phyloP scores from a whole-genome alignment of 2,797 vertebrate genomes.

The Phaenicophaeus curvirostris region DNA sequence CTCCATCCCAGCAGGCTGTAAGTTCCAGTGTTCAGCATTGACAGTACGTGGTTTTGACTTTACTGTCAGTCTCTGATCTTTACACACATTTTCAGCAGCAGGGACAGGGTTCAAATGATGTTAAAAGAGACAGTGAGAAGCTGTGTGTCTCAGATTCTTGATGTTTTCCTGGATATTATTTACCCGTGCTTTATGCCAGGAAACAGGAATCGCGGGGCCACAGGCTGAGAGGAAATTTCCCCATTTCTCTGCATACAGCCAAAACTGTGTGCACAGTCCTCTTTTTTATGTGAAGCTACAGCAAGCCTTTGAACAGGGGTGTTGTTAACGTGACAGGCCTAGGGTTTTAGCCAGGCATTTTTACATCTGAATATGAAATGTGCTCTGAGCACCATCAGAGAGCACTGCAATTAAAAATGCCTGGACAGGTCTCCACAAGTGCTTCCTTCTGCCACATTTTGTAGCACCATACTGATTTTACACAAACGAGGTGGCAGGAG shows the following conservation, averaged over 20 bases:
- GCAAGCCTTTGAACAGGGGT: background rate
- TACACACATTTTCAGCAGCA: background rate
- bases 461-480: background rate
- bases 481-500: background rate
- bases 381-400: conserved; percentile 9
- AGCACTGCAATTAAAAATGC: background rate
- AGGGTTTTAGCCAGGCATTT: conserved; percentile 6
- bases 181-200: background rate
- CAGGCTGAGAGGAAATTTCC: background rate
- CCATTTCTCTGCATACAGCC: background rate
- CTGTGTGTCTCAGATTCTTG: background rate
- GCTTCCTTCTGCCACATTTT: background rate
- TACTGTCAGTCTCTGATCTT: background rate
- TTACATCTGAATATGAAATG: background rate
- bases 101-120: background rate
- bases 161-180: background rate
- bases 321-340: background rate
- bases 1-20: background rate
- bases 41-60: background rate
- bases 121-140: background rate
- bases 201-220: background rate
- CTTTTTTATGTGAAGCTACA: background rate
- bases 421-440: background rate
- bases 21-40: background rate
- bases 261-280: background rate